Conservation (phyloP, 2,113 vertebrate species). For the Mesembrinibis cayennensis region DNA sequence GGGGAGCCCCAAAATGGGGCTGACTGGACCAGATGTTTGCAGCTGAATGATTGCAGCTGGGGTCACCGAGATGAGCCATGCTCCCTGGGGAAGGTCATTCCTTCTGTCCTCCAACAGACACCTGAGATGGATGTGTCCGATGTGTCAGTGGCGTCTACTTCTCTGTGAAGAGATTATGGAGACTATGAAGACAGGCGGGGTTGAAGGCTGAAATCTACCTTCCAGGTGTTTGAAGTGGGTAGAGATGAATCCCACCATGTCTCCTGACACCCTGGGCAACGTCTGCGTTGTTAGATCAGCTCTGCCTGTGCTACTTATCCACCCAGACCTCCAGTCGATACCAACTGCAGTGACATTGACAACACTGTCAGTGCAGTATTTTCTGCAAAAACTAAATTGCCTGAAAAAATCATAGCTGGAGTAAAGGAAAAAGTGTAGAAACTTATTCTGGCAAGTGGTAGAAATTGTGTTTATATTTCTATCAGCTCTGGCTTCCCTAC, state of each 20-base stretch:
- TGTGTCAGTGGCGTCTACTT: background rate
- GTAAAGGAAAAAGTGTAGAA: background rate
- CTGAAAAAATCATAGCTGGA: background rate
- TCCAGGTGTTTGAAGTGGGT: background rate
- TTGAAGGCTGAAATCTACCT: background rate
- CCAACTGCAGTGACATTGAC: background rate
- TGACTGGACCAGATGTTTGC: background rate
- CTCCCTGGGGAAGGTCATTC: background rate
- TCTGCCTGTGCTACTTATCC: background rate
- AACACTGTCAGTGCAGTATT: background rate
- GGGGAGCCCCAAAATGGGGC: background rate
- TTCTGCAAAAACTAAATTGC: background rate
- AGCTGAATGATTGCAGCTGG: background rate
- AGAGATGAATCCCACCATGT: background rate
- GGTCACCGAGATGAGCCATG: background rate
- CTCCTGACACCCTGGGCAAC: background rate
- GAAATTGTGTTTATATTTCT: constrained; percentile 27
- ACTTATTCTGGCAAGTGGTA: background rate
- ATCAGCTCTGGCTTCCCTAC: background rate
- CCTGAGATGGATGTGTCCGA: background rate
- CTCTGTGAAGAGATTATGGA: background rate
- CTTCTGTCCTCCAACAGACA: background rate
- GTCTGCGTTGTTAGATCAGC: background rate
- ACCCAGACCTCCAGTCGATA: background rate
- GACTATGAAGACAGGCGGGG: background rate